phyloP scores from a whole-genome alignment of 2,797 vertebrate species.

The Onychomys arenicola region DNA sequence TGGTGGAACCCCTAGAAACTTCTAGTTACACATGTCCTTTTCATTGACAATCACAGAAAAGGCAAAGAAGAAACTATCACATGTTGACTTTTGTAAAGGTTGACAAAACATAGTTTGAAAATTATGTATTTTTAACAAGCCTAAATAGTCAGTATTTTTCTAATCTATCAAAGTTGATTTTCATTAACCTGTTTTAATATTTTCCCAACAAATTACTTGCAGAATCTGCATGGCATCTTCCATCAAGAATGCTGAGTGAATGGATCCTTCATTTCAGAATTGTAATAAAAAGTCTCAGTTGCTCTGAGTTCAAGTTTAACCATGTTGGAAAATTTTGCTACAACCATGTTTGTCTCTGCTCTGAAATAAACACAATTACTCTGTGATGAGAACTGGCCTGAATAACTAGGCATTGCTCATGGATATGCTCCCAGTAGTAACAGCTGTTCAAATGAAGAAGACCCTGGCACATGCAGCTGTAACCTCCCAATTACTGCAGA shows the following conservation, averaged over 20 bases:
- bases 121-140: background rate
- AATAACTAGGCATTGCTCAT: background rate
- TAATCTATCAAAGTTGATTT: background rate
- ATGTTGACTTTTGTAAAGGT: background rate
- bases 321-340: background rate
- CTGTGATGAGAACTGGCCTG: background rate
- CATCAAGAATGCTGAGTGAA: background rate
- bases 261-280: background rate
- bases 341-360: background rate
- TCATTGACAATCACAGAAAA: background rate
- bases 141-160: background rate
- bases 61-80: background rate
- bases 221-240: background rate
- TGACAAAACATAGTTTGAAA: slow-evolving; percentile 18
- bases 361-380: background rate
- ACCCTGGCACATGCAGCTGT: background rate
- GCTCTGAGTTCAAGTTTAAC: background rate
- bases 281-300: background rate
- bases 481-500: background rate
- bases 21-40: background rate
- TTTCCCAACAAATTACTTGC: background rate
- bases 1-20: too few relatives aligned
- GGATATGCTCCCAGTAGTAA: background rate
- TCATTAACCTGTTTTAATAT: background rate
- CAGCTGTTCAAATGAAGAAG: background rate